phyloP scores from a whole-genome alignment of 2,888 invertebrate species.

The Lucinisca nassula region DNA sequence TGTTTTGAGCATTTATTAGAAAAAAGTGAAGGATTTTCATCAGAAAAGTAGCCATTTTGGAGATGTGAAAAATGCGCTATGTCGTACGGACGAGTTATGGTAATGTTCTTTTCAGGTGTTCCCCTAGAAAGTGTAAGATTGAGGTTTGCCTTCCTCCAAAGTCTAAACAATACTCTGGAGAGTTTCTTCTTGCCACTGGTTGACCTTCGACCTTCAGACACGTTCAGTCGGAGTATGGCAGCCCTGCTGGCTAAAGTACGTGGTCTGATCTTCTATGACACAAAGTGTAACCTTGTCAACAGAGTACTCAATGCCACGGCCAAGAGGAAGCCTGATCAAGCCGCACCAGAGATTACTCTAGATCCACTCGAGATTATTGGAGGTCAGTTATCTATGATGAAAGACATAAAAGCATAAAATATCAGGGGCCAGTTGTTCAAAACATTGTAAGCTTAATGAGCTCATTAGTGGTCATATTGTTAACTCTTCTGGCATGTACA shows the following conservation, averaged over 20 bases:
- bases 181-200: constrained; percentile 86
- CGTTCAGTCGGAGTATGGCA: constrained; percentile 84
- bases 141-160: constrained; percentile 85
- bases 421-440: too few relatives aligned
- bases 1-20: too few relatives aligned
- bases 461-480: too few relatives aligned
- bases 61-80: too few relatives aligned
- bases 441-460: too few relatives aligned
- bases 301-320: constrained; percentile 86
- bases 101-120: constrained; percentile 83
- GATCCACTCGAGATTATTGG: constrained; percentile 87
- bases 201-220: constrained; percentile 83
- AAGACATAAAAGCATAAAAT: too few relatives aligned
- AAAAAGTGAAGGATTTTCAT: too few relatives aligned
- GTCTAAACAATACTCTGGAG: constrained; percentile 85
- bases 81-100: too few relatives aligned
- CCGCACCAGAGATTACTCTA: constrained; percentile 87
- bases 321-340: constrained; percentile 86
- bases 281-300: constrained; percentile 85
- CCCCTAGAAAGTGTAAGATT: constrained; percentile 85
- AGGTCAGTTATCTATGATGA: constrained; percentile 72
- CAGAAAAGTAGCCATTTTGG: too few relatives aligned
- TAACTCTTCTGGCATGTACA: too few relatives aligned
- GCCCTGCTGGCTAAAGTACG: constrained; percentile 80
- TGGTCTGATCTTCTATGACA: constrained; percentile 85